These are phyloP conservation scores for Myripristis jacobus DNA, from an alignment of 2,797 vertebrate species.

Conservation along the genomic window DNA sequence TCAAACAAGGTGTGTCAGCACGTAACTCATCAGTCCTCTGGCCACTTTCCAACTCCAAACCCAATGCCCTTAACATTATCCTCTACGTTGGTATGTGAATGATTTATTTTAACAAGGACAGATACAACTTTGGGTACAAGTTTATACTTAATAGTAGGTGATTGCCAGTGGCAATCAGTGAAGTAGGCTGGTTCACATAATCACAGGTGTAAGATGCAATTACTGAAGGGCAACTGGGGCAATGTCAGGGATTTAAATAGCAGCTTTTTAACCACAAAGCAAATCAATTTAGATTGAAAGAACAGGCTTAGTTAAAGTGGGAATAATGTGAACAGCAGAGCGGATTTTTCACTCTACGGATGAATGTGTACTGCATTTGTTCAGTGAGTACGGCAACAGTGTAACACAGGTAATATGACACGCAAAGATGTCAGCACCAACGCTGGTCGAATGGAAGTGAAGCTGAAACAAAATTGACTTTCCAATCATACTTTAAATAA, in stretches of 20 bases:
- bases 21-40: conserved; percentile 60
- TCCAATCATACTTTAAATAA: conserved; percentile 20
- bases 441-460: conserved; percentile 31
- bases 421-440: neutral
- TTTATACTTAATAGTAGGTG: conserved; percentile 13
- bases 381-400: conserved; percentile 4
- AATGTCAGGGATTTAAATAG: conserved; percentile 33
- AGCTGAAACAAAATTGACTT: conserved; percentile 17
- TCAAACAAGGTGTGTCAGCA: conserved; percentile 63
- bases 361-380: conserved; percentile 21
- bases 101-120: conserved; percentile 27
- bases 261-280: conserved; percentile 39
- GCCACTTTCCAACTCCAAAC: conserved; percentile 51
- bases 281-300: conserved; percentile 32
- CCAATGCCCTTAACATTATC: conserved; percentile 56
- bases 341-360: conserved; percentile 15
- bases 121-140: conserved; percentile 35
- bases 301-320: neutral
- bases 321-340: conserved; percentile 3
- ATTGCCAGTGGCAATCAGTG: conserved; percentile 5
- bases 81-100: conserved; percentile 26
- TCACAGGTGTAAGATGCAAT: neutral
- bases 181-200: conserved; percentile 25
- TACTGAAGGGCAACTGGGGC: neutral
- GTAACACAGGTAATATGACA: conserved; percentile 15